Percentiles rank a stretch among this genome's conserved stretches.
Evolutionary conservation across 2,797 vertebrate genomes (phyloP).

Genomic region (Danio aesculapii): DNA sequence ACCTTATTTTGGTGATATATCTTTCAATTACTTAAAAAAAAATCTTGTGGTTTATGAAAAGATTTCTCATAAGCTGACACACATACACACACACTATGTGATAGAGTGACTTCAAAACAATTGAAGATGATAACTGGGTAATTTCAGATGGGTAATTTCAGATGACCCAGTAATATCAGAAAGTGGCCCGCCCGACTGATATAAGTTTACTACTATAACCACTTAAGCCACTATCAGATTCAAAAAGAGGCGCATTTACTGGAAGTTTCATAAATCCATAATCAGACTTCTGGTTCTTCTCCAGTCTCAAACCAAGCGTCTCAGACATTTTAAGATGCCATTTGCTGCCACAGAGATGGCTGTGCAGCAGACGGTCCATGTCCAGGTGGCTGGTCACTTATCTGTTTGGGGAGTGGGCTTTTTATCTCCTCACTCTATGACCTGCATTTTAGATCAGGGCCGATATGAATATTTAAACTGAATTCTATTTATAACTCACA

Average conservation of each 20-base stretch:
- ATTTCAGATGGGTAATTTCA: conserved; percentile 34
- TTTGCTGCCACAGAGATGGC: conserved; percentile 51
- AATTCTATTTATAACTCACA: conserved; percentile 64
- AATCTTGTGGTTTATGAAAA: too few species aligned
- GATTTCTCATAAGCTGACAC: neutral
- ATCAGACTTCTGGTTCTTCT: conserved; percentile 65
- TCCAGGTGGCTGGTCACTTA: conserved; percentile 50
- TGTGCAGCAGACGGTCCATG: conserved; percentile 33
- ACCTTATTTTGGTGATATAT: too few species aligned
- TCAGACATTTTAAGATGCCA: conserved; percentile 54
- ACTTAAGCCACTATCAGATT: conserved; percentile 47
- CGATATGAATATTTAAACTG: conserved; percentile 74
- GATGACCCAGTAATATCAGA: conserved; percentile 46
- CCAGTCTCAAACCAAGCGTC: conserved; percentile 57
- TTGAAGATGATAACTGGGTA: conserved; percentile 47
- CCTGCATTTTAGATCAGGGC: conserved; percentile 68
- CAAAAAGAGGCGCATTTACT: conserved; percentile 58
- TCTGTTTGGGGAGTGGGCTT: conserved; percentile 38
- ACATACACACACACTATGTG: neutral
- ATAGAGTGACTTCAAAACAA: neutral
- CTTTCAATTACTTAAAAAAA: too few species aligned
- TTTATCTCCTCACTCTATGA: conserved; percentile 53
- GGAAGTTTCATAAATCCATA: conserved; percentile 73
- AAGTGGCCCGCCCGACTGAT: conserved; percentile 36
- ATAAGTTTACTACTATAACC: conserved; percentile 46